These are phyloP conservation scores for Odontophorus gujanensis DNA, from an alignment of 2,113 vertebrate species.

Conservation along the genomic window DNA sequence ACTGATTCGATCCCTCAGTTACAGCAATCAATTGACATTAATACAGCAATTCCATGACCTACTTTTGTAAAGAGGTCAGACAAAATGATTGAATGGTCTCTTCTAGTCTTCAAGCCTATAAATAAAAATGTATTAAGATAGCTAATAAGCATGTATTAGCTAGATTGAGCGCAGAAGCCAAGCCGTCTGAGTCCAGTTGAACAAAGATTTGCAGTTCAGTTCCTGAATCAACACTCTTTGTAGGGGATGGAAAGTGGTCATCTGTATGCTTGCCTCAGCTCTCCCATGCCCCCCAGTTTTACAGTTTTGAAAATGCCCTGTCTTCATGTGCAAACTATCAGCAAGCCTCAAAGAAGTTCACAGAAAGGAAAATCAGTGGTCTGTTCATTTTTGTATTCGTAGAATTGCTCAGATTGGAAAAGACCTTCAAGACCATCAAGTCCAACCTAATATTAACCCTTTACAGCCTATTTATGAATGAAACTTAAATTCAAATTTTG, in stretches of 20 bases:
- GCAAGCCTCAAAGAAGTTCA: not conserved
- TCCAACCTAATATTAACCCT: not conserved
- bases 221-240: not conserved
- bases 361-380: not conserved
- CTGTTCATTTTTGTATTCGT: not conserved
- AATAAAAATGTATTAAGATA: not conserved
- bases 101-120: not conserved
- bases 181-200: not conserved
- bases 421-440: too few relatives aligned
- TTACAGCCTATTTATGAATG: not conserved
- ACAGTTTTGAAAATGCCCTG: not conserved
- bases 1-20: not conserved
- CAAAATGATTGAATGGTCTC: not conserved
- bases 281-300: not conserved
- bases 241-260: not conserved
- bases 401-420: too few relatives aligned
- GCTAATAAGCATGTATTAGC: not conserved
- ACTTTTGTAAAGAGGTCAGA: not conserved
- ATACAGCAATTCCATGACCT: not conserved
- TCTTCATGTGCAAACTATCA: not conserved
- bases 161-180: not conserved
- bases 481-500: not conserved
- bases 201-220: not conserved
- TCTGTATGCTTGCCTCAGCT: not conserved
- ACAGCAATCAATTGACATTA: not conserved